A percentile compares a stretch with the other conserved stretches of the same genome.
Conservation (phyloP, 1,140 invertebrate species). For the Drosophila truncata region DNA sequence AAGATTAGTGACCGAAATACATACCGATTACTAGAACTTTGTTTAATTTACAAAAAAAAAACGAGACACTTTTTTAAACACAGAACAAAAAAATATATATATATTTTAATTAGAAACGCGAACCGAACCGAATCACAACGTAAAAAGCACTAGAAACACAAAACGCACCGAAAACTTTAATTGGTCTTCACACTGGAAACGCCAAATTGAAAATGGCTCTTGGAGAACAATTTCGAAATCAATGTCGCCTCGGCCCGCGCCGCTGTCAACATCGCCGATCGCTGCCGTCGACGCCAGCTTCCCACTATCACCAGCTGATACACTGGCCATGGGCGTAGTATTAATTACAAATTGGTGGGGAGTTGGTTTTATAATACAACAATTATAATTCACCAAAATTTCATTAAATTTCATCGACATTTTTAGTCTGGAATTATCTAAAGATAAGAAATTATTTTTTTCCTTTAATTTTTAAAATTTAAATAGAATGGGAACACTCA, state of each 20-base stretch:
- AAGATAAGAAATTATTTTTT: no score
- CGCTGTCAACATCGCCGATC: slow-evolving; percentile 13
- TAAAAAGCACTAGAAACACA: slow-evolving; percentile 6
- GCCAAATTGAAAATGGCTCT: slow-evolving; percentile 78
- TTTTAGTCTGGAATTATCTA: no score
- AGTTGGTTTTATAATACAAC: neutral
- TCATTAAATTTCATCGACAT: no score
- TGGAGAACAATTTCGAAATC: slow-evolving; percentile 29
- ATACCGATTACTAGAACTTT: slow-evolving; percentile 20
- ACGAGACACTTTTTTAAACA: slow-evolving; percentile 4
- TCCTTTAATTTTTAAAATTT: neutral
- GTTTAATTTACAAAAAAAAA: neutral
- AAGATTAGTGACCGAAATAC: slow-evolving; percentile 26
- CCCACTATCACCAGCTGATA: slow-evolving; percentile 7
- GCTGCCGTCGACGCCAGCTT: slow-evolving; percentile 14
- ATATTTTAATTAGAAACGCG: neutral
- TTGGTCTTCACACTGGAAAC: slow-evolving; percentile 85
- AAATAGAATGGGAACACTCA: no score
- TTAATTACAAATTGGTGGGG: no score
- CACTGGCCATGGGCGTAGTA: neutral
- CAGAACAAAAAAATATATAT: slow-evolving; percentile 19
- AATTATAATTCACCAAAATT: no score
- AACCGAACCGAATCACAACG: slow-evolving; percentile 2
- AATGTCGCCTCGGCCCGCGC: slow-evolving; percentile 35
- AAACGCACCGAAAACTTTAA: slow-evolving; percentile 54